phyloP scores from a whole-genome alignment of 2,888 invertebrate genomes.

The Drosophila algonquin region DNA sequence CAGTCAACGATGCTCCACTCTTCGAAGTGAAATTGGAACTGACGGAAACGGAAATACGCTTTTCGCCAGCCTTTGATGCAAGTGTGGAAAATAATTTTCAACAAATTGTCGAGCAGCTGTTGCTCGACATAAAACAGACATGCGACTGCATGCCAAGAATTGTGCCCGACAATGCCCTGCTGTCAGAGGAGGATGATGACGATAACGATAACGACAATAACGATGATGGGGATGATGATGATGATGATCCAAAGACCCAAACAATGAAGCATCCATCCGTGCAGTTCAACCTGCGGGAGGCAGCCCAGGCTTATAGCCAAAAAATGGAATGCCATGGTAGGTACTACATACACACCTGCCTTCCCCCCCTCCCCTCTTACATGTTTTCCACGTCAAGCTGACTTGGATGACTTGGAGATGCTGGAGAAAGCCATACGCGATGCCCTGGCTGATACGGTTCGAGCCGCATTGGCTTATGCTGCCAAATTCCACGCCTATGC shows the following conservation, averaged over 20 bases:
- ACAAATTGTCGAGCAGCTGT: conserved; percentile 88
- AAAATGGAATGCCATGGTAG: conserved; percentile 36
- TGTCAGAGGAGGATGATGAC: conserved; percentile 81
- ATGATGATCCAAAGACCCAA: conserved; percentile 22
- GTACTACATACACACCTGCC: background rate
- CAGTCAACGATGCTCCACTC: conserved; percentile 85
- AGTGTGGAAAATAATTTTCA: conserved; percentile 88
- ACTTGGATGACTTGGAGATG: conserved; percentile 62
- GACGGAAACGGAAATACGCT: conserved; percentile 88
- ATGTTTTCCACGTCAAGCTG: conserved; percentile 18
- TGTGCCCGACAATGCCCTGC: conserved; percentile 84
- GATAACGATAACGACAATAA: conserved; percentile 50
- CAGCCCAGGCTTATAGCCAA: conserved; percentile 44
- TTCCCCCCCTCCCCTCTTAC: background rate
- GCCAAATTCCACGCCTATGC: conserved; percentile 77
- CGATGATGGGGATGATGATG: conserved; percentile 15
- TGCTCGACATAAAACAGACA: conserved; percentile 92
- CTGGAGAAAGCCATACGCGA: conserved; percentile 66
- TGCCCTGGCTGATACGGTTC: conserved; percentile 69
- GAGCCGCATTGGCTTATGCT: conserved; percentile 74
- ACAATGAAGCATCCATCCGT: conserved; percentile 22
- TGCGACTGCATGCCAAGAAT: conserved; percentile 90
- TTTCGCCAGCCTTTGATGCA: conserved; percentile 89
- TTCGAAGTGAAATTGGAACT: conserved; percentile 91
- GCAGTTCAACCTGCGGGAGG: conserved; percentile 42